Evolutionary conservation across 1,140 invertebrate genomes (phyloP), one percentile per base, ranked within the genome.

Genomic region (Drosophila micromelanica): DNA sequence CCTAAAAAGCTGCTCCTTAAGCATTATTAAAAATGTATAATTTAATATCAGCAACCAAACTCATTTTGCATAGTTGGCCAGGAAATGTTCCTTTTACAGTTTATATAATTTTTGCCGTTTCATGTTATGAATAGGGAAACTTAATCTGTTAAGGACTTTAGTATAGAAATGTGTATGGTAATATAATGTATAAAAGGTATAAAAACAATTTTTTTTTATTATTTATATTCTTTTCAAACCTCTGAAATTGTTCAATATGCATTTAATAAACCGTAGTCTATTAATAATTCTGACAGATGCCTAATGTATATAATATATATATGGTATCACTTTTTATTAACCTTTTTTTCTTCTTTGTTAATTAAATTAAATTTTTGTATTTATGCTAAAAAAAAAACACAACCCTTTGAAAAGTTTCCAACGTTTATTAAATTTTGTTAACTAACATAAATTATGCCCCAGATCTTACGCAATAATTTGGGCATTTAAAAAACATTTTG

Each of bases 11-110:
- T 43, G n/a, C 20, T 20, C 32, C 40, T 6, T 9, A 20, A 17
- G 52, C 49, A 38, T 45, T 56, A 56, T 71, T 64, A 71, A 71
- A 63, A 55, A 64, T 71, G n/a, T 37, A 71, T 49, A 37, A 42
- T 64, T 64, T 56, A 71, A 71, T 71, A 49, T 37, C 51, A 23
- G 45, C 42, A 56, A 13, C 60, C 35, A 64, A 71, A 71, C 60
- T 55, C 20, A 32, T 37, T 70, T 38, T 55, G 23, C 48, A 54
- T 62, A 45, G 61, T 13, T 38, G 51, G 12, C 9, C 15, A 11
- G 40, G 1, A 15, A 51, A 27, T 11, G 13, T 38, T 38, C 40
- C 48, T 62, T 17, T 62, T 51, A 38, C 30, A 6, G 20, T 30
- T 6, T 23, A 17, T 13, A 27, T 20, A 38, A 37, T 27, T 61